Evolutionary conservation across 2,113 vertebrate species (phyloP), one percentile per base, ranked within the genome.

Genomic region (Dascyllus trimaculatus): DNA sequence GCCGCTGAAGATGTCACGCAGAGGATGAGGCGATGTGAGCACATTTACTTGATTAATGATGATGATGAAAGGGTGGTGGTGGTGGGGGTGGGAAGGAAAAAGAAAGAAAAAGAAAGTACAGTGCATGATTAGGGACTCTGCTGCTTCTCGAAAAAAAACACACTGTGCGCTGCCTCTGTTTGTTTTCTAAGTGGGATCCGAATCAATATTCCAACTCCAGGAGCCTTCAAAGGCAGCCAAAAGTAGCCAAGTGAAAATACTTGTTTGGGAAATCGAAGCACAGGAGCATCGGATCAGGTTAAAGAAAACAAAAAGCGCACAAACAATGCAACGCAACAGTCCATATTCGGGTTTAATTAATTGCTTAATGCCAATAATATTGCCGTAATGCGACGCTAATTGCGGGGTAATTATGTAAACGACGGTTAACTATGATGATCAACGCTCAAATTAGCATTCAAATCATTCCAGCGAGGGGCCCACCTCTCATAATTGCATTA

Each of bases 401-500:
- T 91, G 76, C 61, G 0, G 83, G 80, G 85, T 92, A 92, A 92
- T 93, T 92, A 91, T 91, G 92, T 91, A 91, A 92, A 89, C 88
- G 88, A 89, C 79, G 76, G 88, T 90, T 89, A 90, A 91, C 87
- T 87, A 76, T 65, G 86, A 88, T 90, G 85, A 90, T 91, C 80
- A 82, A 56, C 76, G 70, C 81, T 84, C 84, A 91, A 83, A 93
- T 92, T 91, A 92, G 89, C 82, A 89, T 90, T 84, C 85, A 84
- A 46, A 90, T 89, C 81, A 85, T 89, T 77, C 18, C 85, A 71
- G 88, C 75, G 21, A 61, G 73, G 85, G 82, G 85, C 89, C 91
- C 88, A 91, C 91, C 91, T 93, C 86, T 91, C 75, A 17, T 93
- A 93, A 93, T 94, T 92, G 81, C 89, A 84, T 88, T 90, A 88